These are phyloP conservation scores for Oncorhynchus tshawytscha DNA, from an alignment of 2,113 vertebrate genomes.

Conservation along the genomic window DNA sequence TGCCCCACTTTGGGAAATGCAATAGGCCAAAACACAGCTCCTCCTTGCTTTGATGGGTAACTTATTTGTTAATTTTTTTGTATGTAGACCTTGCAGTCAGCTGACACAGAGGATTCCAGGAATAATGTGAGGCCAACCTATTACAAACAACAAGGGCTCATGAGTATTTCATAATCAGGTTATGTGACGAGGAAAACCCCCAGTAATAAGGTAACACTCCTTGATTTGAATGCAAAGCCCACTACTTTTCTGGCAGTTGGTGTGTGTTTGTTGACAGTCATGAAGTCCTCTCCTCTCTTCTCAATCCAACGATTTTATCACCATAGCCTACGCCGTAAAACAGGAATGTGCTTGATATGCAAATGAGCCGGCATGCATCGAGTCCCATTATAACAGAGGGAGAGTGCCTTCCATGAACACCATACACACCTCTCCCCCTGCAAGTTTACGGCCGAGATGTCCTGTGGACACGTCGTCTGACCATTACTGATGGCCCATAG, in stretches of 20 bases:
- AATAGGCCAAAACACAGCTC: not conserved
- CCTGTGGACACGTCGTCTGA: conserved; percentile 63
- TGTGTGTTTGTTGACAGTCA: conserved; percentile 8
- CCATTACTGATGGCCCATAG: conserved; percentile 70
- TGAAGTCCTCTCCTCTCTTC: conserved; percentile 3
- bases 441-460: conserved; percentile 63
- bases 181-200: too few relatives aligned
- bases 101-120: not conserved
- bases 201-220: not conserved
- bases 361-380: conserved; percentile 31
- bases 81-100: not conserved
- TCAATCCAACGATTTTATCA: conserved; percentile 17
- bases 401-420: conserved; percentile 10
- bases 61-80: not conserved
- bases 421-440: conserved; percentile 21
- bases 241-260: not conserved
- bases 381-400: conserved; percentile 24
- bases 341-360: conserved; percentile 41
- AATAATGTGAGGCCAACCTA: not conserved
- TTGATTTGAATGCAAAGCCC: not conserved
- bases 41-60: not conserved
- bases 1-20: not conserved
- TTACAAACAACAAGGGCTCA: not conserved
- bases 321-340: conserved; percentile 17
- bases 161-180: not conserved